These are phyloP conservation scores for Prietella phreatophila DNA, from an alignment of 2,113 vertebrate species.

Conservation along the genomic window DNA sequence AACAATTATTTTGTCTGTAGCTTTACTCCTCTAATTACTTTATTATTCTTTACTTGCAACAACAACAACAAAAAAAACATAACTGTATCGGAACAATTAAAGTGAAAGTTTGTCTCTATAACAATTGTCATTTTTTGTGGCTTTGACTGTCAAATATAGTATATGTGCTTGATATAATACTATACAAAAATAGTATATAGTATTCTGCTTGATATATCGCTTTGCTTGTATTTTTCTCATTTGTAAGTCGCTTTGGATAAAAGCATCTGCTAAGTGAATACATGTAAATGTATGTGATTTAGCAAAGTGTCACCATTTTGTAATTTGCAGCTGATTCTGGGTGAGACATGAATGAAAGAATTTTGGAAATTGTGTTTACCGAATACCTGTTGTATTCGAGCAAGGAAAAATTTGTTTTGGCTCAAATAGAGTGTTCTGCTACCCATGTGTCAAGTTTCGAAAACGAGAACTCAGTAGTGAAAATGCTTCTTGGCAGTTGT, in stretches of 20 bases:
- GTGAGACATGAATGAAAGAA: not conserved
- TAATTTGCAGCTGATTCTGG: not conserved
- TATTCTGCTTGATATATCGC: too few species aligned
- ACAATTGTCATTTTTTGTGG: not conserved
- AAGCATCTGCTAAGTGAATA: too few species aligned
- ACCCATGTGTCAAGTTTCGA: not conserved
- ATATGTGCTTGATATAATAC: too few species aligned
- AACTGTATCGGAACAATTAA: not conserved
- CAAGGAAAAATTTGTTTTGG: not conserved
- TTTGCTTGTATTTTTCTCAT: too few species aligned
- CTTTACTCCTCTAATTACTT: not conserved
- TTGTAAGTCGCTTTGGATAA: too few species aligned
- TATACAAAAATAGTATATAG: too few species aligned
- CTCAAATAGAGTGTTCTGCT: not conserved
- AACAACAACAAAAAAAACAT: not conserved
- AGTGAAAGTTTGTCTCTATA: not conserved
- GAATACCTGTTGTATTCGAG: not conserved
- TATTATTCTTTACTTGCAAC: not conserved
- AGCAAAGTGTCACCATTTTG: not conserved
- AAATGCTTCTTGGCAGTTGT: not conserved
- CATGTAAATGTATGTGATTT: not conserved
- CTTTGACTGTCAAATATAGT: not conserved
- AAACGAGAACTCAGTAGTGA: not conserved
- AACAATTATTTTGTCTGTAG: not conserved
- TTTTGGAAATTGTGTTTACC: not conserved